These are phyloP conservation scores for Chaetodon trifasciatus DNA, from an alignment of 2,797 vertebrate species.

Conservation along the genomic window DNA sequence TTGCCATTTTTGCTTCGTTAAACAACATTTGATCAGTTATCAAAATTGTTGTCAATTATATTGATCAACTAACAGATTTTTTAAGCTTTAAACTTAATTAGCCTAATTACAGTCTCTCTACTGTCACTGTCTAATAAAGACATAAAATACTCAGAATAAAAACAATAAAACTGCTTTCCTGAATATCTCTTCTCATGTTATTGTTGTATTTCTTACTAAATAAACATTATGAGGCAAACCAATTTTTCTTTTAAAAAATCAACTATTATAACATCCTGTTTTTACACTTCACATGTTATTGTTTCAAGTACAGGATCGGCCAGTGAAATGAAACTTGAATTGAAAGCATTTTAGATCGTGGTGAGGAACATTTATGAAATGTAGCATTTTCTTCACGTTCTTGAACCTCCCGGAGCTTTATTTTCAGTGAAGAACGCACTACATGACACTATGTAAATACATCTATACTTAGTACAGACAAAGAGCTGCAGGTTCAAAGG, in stretches of 20 bases:
- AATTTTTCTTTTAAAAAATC: not conserved
- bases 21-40: not conserved
- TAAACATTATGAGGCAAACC: not conserved
- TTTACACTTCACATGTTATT: not conserved
- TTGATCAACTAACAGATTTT: too few species aligned
- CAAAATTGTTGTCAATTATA: not conserved
- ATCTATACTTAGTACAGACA: conserved; percentile 40
- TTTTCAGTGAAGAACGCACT: not conserved
- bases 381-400: not conserved
- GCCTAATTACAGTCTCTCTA: too few species aligned
- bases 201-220: not conserved
- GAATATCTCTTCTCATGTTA: not conserved
- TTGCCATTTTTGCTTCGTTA: not conserved
- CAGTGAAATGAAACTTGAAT: not conserved
- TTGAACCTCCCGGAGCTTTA: not conserved
- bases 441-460: conserved; percentile 3
- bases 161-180: not conserved
- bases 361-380: not conserved
- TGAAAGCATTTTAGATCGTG: too few species aligned
- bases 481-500: conserved; percentile 48
- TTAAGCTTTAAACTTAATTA: too few species aligned
- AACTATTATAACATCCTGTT: not conserved
- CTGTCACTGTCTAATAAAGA: not conserved
- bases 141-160: not conserved
- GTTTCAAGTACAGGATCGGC: not conserved